Percentiles rank a stretch among this genome's conserved stretches.
Evolutionary conservation across 2,797 vertebrate genomes (phyloP).

Genomic region (Liasis olivaceus): DNA sequence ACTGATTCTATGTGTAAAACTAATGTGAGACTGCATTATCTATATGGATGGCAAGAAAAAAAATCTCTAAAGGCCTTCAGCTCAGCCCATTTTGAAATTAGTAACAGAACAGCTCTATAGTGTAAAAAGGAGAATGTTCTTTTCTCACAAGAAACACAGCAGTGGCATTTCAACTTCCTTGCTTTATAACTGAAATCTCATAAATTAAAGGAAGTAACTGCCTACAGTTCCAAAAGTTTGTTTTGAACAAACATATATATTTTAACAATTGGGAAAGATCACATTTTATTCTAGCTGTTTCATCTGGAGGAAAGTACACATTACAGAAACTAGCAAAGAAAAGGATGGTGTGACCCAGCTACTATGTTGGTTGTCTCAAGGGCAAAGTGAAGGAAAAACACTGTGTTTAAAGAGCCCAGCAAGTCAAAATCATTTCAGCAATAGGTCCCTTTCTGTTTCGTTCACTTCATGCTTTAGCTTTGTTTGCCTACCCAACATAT

Average conservation of each 20-base stretch:
- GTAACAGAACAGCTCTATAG: neutral
- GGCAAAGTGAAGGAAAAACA: neutral
- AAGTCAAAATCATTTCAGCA: neutral
- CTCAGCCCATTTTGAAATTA: constrained; percentile 17
- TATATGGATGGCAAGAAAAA: neutral
- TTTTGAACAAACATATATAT: neutral
- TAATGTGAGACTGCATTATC: neutral
- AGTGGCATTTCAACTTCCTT: fast-evolving
- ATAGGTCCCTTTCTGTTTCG: neutral
- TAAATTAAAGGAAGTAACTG: neutral
- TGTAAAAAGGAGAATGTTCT: constrained; percentile 7
- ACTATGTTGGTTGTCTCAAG: neutral
- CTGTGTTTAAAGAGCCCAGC: neutral
- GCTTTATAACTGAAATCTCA: fast-evolving
- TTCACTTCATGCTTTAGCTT: neutral
- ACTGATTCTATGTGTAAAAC: neutral
- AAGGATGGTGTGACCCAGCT: neutral
- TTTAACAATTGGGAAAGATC: constrained; percentile 5
- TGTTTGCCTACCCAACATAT: neutral
- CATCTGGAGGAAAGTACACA: neutral
- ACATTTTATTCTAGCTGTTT: neutral
- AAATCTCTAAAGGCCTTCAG: neutral
- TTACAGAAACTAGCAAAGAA: neutral
- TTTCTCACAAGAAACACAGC: neutral
- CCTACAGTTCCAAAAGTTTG: neutral